Evolutionary conservation across 2,797 vertebrate genomes (phyloP), one percentile per base, ranked within the genome.

Genomic region (Eospalax fontanierii): DNA sequence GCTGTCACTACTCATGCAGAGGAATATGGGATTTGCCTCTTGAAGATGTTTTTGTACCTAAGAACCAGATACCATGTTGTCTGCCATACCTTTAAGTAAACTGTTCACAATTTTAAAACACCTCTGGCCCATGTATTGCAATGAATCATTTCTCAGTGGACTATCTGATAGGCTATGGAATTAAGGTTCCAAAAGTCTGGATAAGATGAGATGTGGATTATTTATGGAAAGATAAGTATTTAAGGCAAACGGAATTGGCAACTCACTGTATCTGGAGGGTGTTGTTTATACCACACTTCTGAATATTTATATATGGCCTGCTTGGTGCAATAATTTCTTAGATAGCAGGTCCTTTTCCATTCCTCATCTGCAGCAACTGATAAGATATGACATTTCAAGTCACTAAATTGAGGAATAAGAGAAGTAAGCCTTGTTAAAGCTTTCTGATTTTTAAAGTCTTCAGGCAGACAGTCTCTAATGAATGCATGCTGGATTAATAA

Each of bases 401-500:
- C 54, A 92, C 3, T 82, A n/a, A 84, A 89, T 70, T 30, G 43
- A 74, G 89, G 22, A 96, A 66, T 38, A 71, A 38, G 46, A 73
- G 50, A 30, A 84, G 78, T 59, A 73, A 87, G 3, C 18, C 71
- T 76, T 61, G 54, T 40, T 89, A 59, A 74, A 84, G 38, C 2
- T 61, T 87, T 75, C 63, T 43, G 74, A 28, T 76, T 93, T 89
- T 75, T 40, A 33, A 65, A 35, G 40, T 75, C 33, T 74, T 88
- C 50, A 54, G 6, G 26, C 28, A 82, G 54, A 85, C 1, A 73
- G 9, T 50, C 21, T 89, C 50, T n/a, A 43, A 12, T 24, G 38
- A 35, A 73, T 30, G 15, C 8, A 65, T 24, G 3, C 4, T 87
- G 86, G 35, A 91, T 75, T 93, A 65, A 87, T 38, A 35, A 76